Evolutionary conservation across 2,797 vertebrate genomes (phyloP).

Genomic region (Acridotheres tristis): DNA sequence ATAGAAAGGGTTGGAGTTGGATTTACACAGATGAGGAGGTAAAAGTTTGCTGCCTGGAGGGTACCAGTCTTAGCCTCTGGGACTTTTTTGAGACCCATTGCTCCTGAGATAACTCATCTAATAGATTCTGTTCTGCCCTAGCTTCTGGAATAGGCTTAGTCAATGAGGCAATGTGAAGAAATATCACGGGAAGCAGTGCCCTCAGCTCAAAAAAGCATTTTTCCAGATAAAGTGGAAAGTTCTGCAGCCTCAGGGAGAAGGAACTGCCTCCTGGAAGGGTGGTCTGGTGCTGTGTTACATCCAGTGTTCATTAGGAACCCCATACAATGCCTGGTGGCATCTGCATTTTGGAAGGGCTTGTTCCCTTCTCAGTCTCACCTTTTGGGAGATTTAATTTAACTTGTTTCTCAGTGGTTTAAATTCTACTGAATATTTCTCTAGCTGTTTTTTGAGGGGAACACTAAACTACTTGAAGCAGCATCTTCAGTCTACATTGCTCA

Average conservation of each 20-base stretch:
- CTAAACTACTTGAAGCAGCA: not conserved
- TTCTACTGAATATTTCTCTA: not conserved
- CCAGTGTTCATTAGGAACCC: not conserved
- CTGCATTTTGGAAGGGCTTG: not conserved
- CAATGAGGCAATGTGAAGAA: not conserved
- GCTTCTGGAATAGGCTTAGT: not conserved
- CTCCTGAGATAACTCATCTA: not conserved
- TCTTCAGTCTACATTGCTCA: not conserved
- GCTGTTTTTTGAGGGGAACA: not conserved
- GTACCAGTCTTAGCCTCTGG: not conserved
- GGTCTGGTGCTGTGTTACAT: not conserved
- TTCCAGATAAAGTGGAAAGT: not conserved
- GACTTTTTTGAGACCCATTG: not conserved
- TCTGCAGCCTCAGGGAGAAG: not conserved
- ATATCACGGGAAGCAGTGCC: not conserved
- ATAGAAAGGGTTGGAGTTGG: not conserved
- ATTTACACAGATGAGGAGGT: rapidly evolving
- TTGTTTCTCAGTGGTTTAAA: not conserved
- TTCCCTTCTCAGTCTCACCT: not conserved
- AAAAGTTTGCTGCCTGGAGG: not conserved
- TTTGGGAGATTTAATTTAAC: not conserved
- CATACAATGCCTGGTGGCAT: not conserved
- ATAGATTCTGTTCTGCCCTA: not conserved
- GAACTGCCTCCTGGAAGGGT: not conserved
- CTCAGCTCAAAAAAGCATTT: not conserved